Percentiles rank a stretch among this genome's conserved stretches.
phyloP scores from a whole-genome alignment of 2,888 invertebrate genomes.

The Drosophila prolongata region DNA sequence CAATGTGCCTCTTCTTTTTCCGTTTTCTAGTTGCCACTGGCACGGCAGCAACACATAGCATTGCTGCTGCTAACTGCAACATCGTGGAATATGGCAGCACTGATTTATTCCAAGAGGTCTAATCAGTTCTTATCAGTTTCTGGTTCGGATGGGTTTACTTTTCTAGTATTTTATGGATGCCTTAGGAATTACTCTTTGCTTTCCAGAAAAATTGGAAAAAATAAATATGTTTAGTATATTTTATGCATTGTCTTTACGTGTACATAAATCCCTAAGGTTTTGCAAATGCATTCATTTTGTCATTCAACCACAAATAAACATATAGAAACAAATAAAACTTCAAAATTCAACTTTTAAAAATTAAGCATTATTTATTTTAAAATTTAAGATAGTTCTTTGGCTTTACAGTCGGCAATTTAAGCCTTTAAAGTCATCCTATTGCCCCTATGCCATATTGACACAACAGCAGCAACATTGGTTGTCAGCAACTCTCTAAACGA shows the following conservation, averaged over 20 bases:
- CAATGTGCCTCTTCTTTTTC: not conserved
- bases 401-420: too few species aligned
- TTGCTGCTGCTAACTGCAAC: constrained; percentile 2
- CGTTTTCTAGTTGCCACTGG: not conserved
- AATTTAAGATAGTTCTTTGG: too few species aligned
- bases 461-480: constrained; percentile 12
- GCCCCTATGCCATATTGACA: constrained; percentile 6
- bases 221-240: too few species aligned
- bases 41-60: constrained; percentile 12
- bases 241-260: too few species aligned
- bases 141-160: not conserved
- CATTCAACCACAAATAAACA: too few species aligned
- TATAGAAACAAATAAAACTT: too few species aligned
- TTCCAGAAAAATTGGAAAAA: too few species aligned
- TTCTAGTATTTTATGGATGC: constrained; percentile 1
- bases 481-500: constrained; percentile 1
- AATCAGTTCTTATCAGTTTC: constrained; percentile 40
- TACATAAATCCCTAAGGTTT: too few species aligned
- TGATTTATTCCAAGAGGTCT: constrained; percentile 19
- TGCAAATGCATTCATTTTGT: too few species aligned
- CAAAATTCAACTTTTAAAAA: too few species aligned
- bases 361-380: too few species aligned
- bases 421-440: not conserved
- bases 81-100: constrained; percentile 21
- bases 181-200: too few species aligned